Conservation (phyloP, 1,140 invertebrate genomes). For the Achroia grisella region DNA sequence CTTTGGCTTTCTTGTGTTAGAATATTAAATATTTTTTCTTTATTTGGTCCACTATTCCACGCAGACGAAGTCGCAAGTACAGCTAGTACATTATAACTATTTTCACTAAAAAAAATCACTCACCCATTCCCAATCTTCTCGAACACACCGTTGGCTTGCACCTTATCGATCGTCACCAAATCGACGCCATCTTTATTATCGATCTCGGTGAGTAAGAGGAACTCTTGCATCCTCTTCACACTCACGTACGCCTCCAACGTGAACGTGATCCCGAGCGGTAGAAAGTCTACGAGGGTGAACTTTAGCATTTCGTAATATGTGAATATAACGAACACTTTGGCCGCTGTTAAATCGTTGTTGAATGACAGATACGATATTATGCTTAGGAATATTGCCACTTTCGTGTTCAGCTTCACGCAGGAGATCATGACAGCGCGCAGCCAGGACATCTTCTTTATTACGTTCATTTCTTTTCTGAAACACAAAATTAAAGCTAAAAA, state of each 20-base stretch:
- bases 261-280: constrained; percentile 79
- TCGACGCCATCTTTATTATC: constrained; percentile 48
- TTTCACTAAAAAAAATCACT: too few species aligned
- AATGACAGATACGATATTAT: constrained; percentile 84
- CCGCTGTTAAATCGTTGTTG: constrained; percentile 79
- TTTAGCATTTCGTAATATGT: constrained; percentile 83
- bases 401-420: constrained; percentile 80
- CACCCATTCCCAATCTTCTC: constrained; percentile 62
- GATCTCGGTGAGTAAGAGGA: constrained; percentile 76
- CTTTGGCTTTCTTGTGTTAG: too few species aligned
- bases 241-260: constrained; percentile 78
- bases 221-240: constrained; percentile 79
- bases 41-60: too few species aligned
- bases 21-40: too few species aligned
- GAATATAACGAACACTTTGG: constrained; percentile 84
- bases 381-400: constrained; percentile 85
- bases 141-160: constrained; percentile 35
- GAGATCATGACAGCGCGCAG: constrained; percentile 80
- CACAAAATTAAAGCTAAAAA: constrained; percentile 7
- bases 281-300: constrained; percentile 82
- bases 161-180: constrained; percentile 38
- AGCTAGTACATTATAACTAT: too few species aligned
- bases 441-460: constrained; percentile 80
- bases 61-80: too few species aligned
- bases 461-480: constrained; percentile 77